Evolutionary conservation across 2,888 invertebrate species (phyloP), one percentile per base, ranked within the genome.

Genomic region (Dione vanillae): DNA sequence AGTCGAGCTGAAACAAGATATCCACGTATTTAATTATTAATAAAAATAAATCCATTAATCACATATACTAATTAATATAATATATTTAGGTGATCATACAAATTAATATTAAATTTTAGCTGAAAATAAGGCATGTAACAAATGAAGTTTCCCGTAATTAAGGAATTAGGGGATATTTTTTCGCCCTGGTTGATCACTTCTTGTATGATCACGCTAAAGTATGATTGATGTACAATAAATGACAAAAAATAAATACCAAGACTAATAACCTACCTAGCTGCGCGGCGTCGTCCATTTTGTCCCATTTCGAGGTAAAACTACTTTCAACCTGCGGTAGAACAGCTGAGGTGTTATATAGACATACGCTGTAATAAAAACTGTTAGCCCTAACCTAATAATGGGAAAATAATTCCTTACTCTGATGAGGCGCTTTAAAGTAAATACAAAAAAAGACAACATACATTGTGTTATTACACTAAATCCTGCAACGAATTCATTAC

Each of bases 281-380:
- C 81, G 95, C 95, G 74, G 96, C 96, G 89, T 96, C 95, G 94
- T 98, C 98, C 94, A 96, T 94, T 91, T 94, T 95, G 94, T 98
- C 98, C 98, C 98, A 98, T 93, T 97, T 97, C 83, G 94, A 94
- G 61, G 93, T 87, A 90, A 94, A 93, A 84, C 86, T 84, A 86
- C 81, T 90, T 87, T 92, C 89, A 82, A 93, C 93, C 93, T 94
- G 93, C 86, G 84, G 80, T 81, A 82, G 84, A 82, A 86, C 85
- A 87, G 86, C 81, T 88, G 89, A 87, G 84, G 79, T 83, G 78
- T 90, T 90, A 90, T 90, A 88, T 49, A 49, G 49, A 49, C 86
- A 81, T 85, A 89, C 78, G 92, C 92, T 92, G 92, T 83, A 92
- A 93, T 86, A 88, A 90, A 93, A 80, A 67, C 79, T 77, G 84